Conservation (phyloP, 2,113 vertebrate genomes). For the Hemichromis elongatus region DNA sequence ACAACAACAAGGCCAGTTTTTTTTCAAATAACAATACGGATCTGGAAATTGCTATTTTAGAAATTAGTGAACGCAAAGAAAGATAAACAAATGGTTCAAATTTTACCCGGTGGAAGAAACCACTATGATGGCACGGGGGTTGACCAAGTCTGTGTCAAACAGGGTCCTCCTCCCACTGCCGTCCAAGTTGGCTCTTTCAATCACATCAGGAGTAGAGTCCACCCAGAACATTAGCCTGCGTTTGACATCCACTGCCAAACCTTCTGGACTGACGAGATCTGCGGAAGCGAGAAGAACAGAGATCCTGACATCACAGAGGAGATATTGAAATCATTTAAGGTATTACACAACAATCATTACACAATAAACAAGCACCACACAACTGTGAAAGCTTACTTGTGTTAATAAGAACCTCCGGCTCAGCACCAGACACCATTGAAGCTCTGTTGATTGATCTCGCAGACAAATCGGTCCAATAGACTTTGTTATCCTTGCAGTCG, state of each 20-base stretch:
- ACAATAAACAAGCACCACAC: background rate
- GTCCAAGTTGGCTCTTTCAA: conserved; percentile 84
- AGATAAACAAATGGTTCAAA: background rate
- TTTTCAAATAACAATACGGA: background rate
- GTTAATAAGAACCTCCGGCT: conserved; percentile 84
- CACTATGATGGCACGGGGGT: conserved; percentile 90
- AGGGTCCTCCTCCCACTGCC: conserved; percentile 81
- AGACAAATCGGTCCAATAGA: conserved; percentile 95
- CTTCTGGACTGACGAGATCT: conserved; percentile 93
- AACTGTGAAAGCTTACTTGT: conserved; percentile 71
- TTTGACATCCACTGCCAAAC: conserved; percentile 83
- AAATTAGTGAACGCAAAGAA: background rate
- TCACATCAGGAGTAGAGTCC: conserved; percentile 86
- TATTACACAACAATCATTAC: background rate
- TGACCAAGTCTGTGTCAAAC: conserved; percentile 85
- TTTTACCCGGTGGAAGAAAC: conserved; percentile 87
- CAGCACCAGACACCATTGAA: conserved; percentile 77
- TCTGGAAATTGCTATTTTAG: background rate
- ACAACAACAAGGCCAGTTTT: background rate
- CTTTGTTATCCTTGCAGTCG: conserved; percentile 85
- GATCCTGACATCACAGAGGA: background rate
- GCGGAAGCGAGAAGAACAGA: background rate
- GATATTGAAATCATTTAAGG: background rate
- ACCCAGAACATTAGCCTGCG: conserved; percentile 91
- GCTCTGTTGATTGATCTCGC: conserved; percentile 86